Base-by-base conservation (phyloP, 2,113 vertebrate species). In the Tetrao urogallus region DNA sequence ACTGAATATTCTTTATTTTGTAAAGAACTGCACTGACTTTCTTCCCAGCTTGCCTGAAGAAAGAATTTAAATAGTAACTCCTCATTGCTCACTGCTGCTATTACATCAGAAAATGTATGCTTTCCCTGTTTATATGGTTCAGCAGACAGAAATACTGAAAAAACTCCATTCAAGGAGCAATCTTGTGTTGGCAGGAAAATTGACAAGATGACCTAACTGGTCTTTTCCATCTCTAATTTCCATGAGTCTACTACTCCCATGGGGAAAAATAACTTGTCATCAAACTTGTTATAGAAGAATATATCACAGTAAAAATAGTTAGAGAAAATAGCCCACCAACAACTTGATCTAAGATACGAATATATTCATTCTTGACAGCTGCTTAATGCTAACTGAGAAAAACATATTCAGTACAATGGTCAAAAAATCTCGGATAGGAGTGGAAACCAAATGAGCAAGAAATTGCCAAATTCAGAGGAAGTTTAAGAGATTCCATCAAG, bases 221-320 rank as follows among this genome's bases (percentile, higher is more conserved):
- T 90, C 91, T 91, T 94, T 91, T 95, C 78, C 71, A 86, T 85
- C 72, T 91, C 65, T 96, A 82, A 93, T 93, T 87, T 93, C 76
- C 82, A 76, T 57, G 32, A 90, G 61, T 77, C 89, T 91, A 25
- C 82, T 86, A 67, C 52, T 92, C 82, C 67, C 87, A 40, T 78
- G 63, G 64, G 93, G 61, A 67, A 93, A 95, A 97, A 96, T 86
- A 94, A 89, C 86, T 89, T 96, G 93, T 94, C 94, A 94, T 80
- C 85, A 96, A 90, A 94, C 48, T 65, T 86, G 76, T 64, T 90
- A 82, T 22, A 86, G 61, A 76, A 90, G 60, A 92, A 94, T 86
- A 86, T 86, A 85, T 42, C 58, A 91, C 34, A 89, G 85, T 84
- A 90, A 96, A 96, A 90, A 88, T 93, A 92, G 77, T 82, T 71